phyloP scores from a whole-genome alignment of 2,797 vertebrate species.

The Falco columbarius region DNA sequence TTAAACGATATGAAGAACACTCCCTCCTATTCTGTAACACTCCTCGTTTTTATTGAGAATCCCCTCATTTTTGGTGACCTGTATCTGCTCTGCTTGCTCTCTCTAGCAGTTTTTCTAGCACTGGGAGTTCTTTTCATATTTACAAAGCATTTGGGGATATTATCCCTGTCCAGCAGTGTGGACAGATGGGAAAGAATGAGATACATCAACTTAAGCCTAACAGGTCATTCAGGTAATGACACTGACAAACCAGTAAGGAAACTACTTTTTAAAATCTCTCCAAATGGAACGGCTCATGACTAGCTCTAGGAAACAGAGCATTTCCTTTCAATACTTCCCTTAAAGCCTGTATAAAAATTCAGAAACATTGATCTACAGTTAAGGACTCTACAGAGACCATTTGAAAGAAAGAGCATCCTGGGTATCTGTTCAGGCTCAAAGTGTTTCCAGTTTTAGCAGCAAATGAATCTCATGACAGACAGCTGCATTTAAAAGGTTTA shows the following conservation, averaged over 20 bases:
- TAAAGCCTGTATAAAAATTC: slow-evolving; percentile 10
- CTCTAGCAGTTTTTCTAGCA: background rate
- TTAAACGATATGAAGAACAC: background rate
- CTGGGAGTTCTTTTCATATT: background rate
- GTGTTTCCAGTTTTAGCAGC: background rate
- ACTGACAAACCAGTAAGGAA: background rate
- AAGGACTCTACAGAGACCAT: slow-evolving; percentile 2
- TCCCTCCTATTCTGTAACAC: background rate
- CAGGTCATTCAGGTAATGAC: background rate
- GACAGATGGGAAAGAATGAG: background rate
- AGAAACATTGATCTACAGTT: background rate
- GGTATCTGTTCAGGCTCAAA: background rate
- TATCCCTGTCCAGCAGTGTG: background rate
- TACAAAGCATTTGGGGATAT: background rate
- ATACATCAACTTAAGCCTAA: background rate
- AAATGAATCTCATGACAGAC: background rate
- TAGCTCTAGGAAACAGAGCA: background rate
- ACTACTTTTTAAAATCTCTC: background rate
- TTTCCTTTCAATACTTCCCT: background rate
- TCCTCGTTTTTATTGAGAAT: background rate
- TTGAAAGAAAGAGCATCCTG: background rate
- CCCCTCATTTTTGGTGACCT: background rate
- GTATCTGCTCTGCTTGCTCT: background rate
- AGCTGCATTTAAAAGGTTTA: background rate
- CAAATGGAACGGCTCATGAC: background rate